phyloP scores from a whole-genome alignment of 2,888 invertebrate species.

The Atethmia centrago region DNA sequence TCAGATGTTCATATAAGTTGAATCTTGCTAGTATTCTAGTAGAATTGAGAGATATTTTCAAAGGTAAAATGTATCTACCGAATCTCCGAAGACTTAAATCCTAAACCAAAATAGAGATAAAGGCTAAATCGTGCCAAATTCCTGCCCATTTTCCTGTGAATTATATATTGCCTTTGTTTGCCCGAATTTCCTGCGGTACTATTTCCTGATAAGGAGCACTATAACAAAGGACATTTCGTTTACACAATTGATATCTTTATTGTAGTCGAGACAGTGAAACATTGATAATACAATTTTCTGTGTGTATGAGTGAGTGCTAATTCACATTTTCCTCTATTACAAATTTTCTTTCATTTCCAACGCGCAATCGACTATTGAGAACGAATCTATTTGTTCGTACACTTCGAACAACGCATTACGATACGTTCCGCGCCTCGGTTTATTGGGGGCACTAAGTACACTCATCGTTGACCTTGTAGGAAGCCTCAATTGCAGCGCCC shows the following conservation, averaged over 20 bases:
- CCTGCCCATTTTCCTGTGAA: slow-evolving; percentile 38
- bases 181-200: slow-evolving; percentile 38
- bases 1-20: slow-evolving; percentile 2
- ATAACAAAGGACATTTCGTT: slow-evolving; percentile 31
- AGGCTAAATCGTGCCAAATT: slow-evolving; percentile 52
- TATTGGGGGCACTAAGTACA: slow-evolving; percentile 57
- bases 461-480: slow-evolving; percentile 70
- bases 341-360: slow-evolving; percentile 14
- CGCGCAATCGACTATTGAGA: slow-evolving; percentile 33
- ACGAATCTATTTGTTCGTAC: slow-evolving; percentile 40
- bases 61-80: slow-evolving; percentile 30
- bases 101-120: slow-evolving; percentile 35
- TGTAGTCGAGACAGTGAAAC: slow-evolving; percentile 18
- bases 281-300: slow-evolving; percentile 30
- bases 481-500: slow-evolving; percentile 70
- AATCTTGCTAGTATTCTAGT: background rate
- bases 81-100: slow-evolving; percentile 31
- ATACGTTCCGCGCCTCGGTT: slow-evolving; percentile 31
- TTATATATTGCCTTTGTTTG: slow-evolving; percentile 31
- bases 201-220: slow-evolving; percentile 31
- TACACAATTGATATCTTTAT: slow-evolving; percentile 31
- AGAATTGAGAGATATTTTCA: slow-evolving; percentile 18
- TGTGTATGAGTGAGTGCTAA: background rate
- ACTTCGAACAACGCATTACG: slow-evolving; percentile 39
- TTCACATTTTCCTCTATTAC: slow-evolving; percentile 28